Percentiles rank a stretch among this genome's conserved stretches.
Evolutionary conservation across 2,888 invertebrate genomes (phyloP).

Genomic region (Pogonocherus hispidulus): DNA sequence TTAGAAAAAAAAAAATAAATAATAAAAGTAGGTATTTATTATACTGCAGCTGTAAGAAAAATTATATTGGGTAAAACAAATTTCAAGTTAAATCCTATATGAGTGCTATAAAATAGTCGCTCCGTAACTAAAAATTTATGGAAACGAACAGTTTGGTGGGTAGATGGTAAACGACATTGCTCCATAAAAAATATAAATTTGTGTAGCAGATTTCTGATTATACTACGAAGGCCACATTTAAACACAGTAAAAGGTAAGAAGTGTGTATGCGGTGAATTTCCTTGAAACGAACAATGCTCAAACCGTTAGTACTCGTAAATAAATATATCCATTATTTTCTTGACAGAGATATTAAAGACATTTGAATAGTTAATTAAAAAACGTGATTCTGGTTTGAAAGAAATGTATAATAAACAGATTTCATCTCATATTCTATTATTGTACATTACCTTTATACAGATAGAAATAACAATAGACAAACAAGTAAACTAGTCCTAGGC

Average conservation of each 20-base stretch:
- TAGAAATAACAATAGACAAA: background rate
- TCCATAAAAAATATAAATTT: slow-evolving; percentile 14
- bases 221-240: slow-evolving; percentile 7
- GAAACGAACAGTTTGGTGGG: slow-evolving; percentile 26
- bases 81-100: no score
- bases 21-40: no score
- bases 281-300: slow-evolving; percentile 17
- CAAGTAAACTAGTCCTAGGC: no score
- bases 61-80: no score
- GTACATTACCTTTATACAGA: background rate
- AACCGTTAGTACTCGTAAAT: slow-evolving; percentile 11
- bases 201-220: slow-evolving; percentile 29
- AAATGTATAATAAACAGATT: background rate
- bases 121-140: slow-evolving; percentile 33
- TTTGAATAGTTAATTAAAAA: background rate
- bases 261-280: slow-evolving; percentile 14
- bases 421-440: background rate
- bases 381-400: background rate
- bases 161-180: slow-evolving; percentile 1
- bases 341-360: background rate
- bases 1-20: no score
- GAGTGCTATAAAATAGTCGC: no score
- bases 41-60: no score
- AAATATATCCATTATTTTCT: slow-evolving; percentile 17
- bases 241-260: slow-evolving; percentile 21